Percentiles rank a stretch among this genome's conserved stretches.
Evolutionary conservation across 2,888 invertebrate genomes (phyloP).

Genomic region (Podotricha telesiphe): DNA sequence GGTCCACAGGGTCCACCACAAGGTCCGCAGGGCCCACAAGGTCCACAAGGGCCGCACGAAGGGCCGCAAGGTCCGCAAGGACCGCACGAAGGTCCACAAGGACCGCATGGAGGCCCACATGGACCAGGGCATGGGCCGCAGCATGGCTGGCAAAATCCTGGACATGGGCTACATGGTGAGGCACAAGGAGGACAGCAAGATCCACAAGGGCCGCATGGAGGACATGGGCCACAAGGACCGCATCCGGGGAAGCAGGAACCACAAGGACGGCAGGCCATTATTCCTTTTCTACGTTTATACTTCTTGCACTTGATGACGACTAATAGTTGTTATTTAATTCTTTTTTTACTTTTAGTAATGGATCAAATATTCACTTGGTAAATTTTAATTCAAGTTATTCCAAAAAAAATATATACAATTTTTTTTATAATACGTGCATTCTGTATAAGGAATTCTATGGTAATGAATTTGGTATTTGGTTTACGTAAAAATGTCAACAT

Average conservation of each 20-base stretch:
- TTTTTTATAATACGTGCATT: conserved; percentile 29
- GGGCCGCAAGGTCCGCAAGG: conserved; percentile 43
- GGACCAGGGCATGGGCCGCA: neutral
- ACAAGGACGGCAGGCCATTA: conserved; percentile 31
- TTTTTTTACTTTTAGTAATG: conserved; percentile 1
- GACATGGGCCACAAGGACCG: conserved; percentile 19
- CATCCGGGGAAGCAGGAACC: neutral
- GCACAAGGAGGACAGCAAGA: conserved; percentile 17
- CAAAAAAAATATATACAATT: conserved; percentile 9
- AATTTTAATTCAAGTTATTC: conserved; percentile 6
- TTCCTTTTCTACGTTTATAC: neutral
- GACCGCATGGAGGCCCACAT: conserved; percentile 41
- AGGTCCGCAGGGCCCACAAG: too few relatives aligned
- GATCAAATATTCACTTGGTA: conserved; percentile 18
- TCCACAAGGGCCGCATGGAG: neutral
- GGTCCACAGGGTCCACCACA: too few relatives aligned
- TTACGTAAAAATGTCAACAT: neutral
- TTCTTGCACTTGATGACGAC: too few relatives aligned
- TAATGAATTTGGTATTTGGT: conserved; percentile 17
- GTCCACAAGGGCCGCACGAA: conserved; percentile 42
- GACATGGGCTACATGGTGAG: conserved; percentile 17
- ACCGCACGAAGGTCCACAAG: conserved; percentile 30
- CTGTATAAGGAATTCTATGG: conserved; percentile 27
- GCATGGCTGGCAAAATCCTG: conserved; percentile 35
- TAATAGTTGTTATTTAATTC: neutral